Evolutionary conservation across 2,113 vertebrate species (phyloP).

Genomic region (Anarhynchus alexandrinus): DNA sequence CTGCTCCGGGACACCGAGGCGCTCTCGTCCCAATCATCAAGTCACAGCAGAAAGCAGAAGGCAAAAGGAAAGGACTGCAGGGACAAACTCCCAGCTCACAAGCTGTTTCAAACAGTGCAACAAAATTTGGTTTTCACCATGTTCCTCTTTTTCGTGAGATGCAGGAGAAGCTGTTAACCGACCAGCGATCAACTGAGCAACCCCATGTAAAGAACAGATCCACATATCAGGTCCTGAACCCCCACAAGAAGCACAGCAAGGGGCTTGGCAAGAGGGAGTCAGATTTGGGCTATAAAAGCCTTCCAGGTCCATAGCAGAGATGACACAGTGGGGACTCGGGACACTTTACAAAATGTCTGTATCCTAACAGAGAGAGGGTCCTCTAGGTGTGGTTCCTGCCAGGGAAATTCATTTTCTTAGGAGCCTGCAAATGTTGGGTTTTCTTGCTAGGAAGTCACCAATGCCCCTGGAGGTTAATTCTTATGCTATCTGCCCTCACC

Average conservation of each 20-base stretch:
- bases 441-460: neutral
- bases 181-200: neutral
- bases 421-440: neutral
- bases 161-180: neutral
- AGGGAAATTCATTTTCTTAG: neutral
- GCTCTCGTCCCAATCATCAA: neutral
- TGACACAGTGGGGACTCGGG: neutral
- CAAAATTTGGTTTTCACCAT: neutral
- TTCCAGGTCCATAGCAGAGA: neutral
- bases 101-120: neutral
- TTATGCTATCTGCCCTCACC: neutral
- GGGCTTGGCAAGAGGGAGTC: neutral
- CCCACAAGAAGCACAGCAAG: neutral
- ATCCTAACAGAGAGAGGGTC: neutral
- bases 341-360: neutral
- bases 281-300: neutral
- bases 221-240: neutral
- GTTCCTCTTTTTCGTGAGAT: neutral
- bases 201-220: neutral
- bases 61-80: neutral
- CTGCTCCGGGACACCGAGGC: fast-evolving
- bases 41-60: neutral
- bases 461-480: neutral
- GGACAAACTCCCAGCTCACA: neutral
- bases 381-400: neutral